phyloP scores from a whole-genome alignment of 2,888 invertebrate species.

The Choreutis nemorana region DNA sequence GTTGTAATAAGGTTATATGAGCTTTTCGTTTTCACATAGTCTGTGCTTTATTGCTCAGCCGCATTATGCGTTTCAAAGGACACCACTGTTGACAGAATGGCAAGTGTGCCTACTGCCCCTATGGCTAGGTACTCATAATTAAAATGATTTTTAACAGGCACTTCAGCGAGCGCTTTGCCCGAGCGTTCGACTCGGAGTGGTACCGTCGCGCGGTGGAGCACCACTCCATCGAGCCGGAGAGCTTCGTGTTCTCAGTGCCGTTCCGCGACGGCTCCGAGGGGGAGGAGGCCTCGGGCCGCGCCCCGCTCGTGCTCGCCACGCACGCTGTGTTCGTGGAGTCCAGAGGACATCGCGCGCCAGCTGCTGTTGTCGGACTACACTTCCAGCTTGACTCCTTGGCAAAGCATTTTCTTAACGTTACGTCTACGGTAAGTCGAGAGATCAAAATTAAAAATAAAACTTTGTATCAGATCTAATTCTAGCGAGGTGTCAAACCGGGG shows the following conservation, averaged over 20 bases:
- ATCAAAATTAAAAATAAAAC: too few relatives aligned
- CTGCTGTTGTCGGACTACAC: constrained; percentile 91
- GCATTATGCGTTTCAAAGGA: too few relatives aligned
- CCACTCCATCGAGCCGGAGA: constrained; percentile 84
- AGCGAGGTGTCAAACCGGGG: too few relatives aligned
- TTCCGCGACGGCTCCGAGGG: constrained; percentile 70
- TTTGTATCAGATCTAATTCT: too few relatives aligned
- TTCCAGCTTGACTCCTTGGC: constrained; percentile 85
- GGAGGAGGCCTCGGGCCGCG: constrained; percentile 65
- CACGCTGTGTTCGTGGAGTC: constrained; percentile 89
- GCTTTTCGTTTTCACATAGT: too few relatives aligned
- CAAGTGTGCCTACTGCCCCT: too few relatives aligned
- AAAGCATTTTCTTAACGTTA: constrained; percentile 86
- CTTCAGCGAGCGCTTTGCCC: constrained; percentile 80
- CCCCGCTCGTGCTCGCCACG: constrained; percentile 84
- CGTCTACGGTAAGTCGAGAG: constrained; percentile 79
- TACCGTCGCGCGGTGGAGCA: constrained; percentile 92
- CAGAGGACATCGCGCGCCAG: constrained; percentile 84
- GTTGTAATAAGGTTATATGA: too few relatives aligned
- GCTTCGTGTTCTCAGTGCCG: constrained; percentile 90
- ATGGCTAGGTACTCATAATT: too few relatives aligned
- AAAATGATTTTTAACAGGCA: constrained; percentile 70
- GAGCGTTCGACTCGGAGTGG: constrained; percentile 90
- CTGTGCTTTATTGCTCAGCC: too few relatives aligned
- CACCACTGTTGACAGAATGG: too few relatives aligned